Evolutionary conservation across 2,797 vertebrate genomes (phyloP), one percentile per base, ranked within the genome.

Genomic region (Malurus splendens): DNA sequence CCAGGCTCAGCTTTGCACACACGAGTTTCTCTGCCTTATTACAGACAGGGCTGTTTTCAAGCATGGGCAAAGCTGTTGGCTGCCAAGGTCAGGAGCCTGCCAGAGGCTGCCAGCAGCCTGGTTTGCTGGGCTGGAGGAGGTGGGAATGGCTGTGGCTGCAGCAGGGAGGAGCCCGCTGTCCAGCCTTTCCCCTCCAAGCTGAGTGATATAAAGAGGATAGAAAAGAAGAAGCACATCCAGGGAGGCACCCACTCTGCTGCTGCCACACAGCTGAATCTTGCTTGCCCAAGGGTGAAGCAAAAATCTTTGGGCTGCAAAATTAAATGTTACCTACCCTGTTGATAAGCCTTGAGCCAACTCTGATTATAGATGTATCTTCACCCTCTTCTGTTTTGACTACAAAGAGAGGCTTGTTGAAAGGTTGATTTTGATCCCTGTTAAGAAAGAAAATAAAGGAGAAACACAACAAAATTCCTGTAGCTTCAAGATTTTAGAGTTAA

Each of bases 221-320:
- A 41, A 77, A 86, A 78, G 33, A 50, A 70, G 32, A 33, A 80
- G 24, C 18, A 16, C 4, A 14, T 30, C 44, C 38, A 3, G 0
- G 17, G 51, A 87, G 44, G 28, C 13, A 68, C 12, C 3, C 28
- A 74, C 20, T 39, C 47, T 59, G 50, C 27, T 30, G 39, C 77
- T 65, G 38, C 38, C 57, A 56, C 6, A 28, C 42, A 56, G 50
- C 2, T 87, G 84, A 85, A 48, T 87, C 75, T 74, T 77, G 27
- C 39, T 64, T 87, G 62, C 62, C 41, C 38, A 74, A 65, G 66
- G 66, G 42, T 87, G 55, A 86, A 87, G 54, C 61, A 50, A 82
- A 91, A 90, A 83, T 72, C 51, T 57, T 81, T 72, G 76, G 79
- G 50, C 44, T 89, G 82, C 79, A 89, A 90, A 93, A 93, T 83